phyloP scores from a whole-genome alignment of 2,797 vertebrate genomes.

The Enteromius anoplus region DNA sequence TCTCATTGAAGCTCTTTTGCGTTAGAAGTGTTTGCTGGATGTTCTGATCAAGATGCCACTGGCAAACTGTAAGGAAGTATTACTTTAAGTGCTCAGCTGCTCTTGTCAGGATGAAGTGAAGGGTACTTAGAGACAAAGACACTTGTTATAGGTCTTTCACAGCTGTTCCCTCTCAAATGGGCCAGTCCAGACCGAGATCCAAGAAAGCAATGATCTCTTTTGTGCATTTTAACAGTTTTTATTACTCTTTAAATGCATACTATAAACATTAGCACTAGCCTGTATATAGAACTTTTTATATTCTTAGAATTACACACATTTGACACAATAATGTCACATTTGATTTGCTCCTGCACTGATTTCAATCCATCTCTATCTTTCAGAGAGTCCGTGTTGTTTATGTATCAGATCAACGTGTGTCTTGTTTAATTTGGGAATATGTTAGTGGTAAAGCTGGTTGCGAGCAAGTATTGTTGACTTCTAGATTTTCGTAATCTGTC shows the following conservation, averaged over 20 bases:
- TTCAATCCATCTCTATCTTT: not conserved
- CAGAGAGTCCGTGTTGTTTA: not conserved
- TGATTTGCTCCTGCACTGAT: not conserved
- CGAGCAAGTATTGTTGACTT: not conserved
- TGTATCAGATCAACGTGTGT: not conserved
- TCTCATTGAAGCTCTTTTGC: not conserved
- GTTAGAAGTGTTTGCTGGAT: not conserved
- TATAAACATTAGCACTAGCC: not conserved
- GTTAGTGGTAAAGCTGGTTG: not conserved
- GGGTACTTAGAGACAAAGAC: slow-evolving; percentile 39
- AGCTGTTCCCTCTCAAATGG: slow-evolving; percentile 59
- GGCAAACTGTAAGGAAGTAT: not conserved
- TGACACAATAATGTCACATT: too few species aligned
- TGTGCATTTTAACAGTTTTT: too few species aligned
- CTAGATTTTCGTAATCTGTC: not conserved
- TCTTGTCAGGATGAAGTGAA: slow-evolving; percentile 63
- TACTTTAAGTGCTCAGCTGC: slow-evolving; percentile 49
- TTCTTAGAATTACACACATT: not conserved
- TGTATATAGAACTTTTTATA: not conserved
- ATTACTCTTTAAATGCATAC: too few species aligned
- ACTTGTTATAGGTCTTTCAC: slow-evolving; percentile 63
- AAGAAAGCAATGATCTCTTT: not conserved
- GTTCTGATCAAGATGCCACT: not conserved
- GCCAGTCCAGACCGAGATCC: not conserved
- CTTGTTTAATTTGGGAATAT: not conserved